These are phyloP conservation scores for Apodemus agrarius DNA, from an alignment of 2,797 vertebrate species.

Conservation along the genomic window DNA sequence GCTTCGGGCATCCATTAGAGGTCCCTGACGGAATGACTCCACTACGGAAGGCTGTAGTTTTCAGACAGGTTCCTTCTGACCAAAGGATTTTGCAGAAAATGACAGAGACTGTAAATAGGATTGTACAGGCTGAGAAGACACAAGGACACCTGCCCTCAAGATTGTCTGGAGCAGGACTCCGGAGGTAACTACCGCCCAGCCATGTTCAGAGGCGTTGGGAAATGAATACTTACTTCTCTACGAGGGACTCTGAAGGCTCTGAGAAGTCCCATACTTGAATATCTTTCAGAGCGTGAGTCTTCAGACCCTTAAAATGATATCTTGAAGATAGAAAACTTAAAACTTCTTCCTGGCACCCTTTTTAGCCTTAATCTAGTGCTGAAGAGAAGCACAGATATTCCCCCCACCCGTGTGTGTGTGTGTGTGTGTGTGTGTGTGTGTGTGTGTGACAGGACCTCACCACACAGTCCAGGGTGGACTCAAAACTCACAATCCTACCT, in stretches of 20 bases:
- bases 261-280: background rate
- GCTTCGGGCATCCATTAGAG: background rate
- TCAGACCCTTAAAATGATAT: background rate
- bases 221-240: background rate
- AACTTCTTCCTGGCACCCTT: background rate
- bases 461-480: background rate
- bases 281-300: constrained; percentile 16
- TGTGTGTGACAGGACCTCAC: background rate
- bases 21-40: background rate
- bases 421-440: background rate
- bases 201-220: background rate
- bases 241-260: background rate
- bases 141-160: background rate
- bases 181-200: background rate
- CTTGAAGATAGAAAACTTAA: background rate
- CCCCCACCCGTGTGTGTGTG: too few relatives aligned
- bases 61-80: background rate
- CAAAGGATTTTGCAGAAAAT: constrained; percentile 33
- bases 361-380: background rate
- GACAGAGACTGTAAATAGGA: constrained; percentile 44
- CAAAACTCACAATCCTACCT: background rate
- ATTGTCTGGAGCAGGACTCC: background rate
- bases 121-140: background rate
- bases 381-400: background rate
- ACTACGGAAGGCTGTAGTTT: background rate